Percentiles rank a stretch among this genome's conserved stretches.
These are phyloP conservation scores for Helarctos malayanus DNA, from an alignment of 2,797 vertebrate species.

Conservation along the genomic window DNA sequence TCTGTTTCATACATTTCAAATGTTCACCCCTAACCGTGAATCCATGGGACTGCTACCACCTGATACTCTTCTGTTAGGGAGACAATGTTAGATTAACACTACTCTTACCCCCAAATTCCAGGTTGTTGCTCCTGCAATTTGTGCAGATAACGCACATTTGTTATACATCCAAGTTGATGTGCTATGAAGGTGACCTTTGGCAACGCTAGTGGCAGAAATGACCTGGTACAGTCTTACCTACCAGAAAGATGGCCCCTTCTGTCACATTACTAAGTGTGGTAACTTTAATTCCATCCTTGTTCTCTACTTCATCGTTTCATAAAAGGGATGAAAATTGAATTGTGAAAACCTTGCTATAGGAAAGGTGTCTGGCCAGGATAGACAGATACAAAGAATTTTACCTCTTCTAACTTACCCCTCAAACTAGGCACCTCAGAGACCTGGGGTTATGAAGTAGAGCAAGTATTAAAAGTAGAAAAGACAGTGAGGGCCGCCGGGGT, in stretches of 20 bases:
- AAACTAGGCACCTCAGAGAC: constrained; percentile 78
- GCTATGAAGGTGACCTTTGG: constrained; percentile 95
- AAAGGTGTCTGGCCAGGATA: constrained; percentile 95
- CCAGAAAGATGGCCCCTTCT: constrained; percentile 88
- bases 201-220: constrained; percentile 94
- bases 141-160: constrained; percentile 95
- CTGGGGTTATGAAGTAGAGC: constrained; percentile 89
- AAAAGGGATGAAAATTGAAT: constrained; percentile 91
- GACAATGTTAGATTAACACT: constrained; percentile 92
- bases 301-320: constrained; percentile 94
- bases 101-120: constrained; percentile 89
- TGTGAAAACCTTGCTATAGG: constrained; percentile 91
- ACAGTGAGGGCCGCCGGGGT: not conserved
- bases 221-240: constrained; percentile 83
- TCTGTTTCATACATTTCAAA: constrained; percentile 92
- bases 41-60: constrained; percentile 92
- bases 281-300: constrained; percentile 95
- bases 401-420: constrained; percentile 92
- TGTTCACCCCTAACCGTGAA: constrained; percentile 92
- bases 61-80: constrained; percentile 92
- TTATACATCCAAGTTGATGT: constrained; percentile 95
- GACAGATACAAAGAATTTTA: constrained; percentile 90
- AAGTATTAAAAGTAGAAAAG: constrained; percentile 70
- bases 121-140: constrained; percentile 85
- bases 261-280: constrained; percentile 93